Base-by-base conservation (phyloP, 2,797 vertebrate species). In the Amblyopsis hoosieri region DNA sequence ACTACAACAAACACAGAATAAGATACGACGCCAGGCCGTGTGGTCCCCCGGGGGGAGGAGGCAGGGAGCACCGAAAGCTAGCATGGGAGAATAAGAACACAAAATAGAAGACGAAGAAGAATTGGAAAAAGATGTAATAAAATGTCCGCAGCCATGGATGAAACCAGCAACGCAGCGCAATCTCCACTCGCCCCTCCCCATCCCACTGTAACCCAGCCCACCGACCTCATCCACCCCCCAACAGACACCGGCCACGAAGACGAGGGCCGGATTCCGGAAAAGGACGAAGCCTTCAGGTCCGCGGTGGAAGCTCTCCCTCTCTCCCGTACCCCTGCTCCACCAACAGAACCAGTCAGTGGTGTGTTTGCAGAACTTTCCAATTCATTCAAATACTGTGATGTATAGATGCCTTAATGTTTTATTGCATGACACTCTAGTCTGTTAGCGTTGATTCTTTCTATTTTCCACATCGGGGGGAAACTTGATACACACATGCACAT, bases 391-490 rank as follows among this genome's bases (percentile, higher is more conserved):
- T 98, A 95, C 95, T 97, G 95, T 98, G 97, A 96, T 96, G 94
- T 97, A 96, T 97, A 98, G 96, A 99, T 98, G 97, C 97, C 97
- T 99, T 98, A 98, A 97, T 96, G 96, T 97, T 96, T 96, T 76
- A 89, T 95, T 98, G 96, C 97, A 98, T 98, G 97, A 97, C 95
- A 96, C 94, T 85, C 87, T 95, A 93, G 95, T 90, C 85, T 89
- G 86, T 89, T 87, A 81, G 86, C 78, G 80, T 80, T 82, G 60
- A 75, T 85, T 80, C 79, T 73, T 79, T 76, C 76, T 80, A 79
- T 94, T 94, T 87, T 82, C 71, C 77, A 85, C 72, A 77, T 78
- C 56, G 66, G 78, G 3, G 46, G 76, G 80, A 73, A 76, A 67
- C 68, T 74, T 69, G 79, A 37, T 23, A n/a, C 54, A 29, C 52